A percentile compares a stretch with the other conserved stretches of the same genome.
Conservation (phyloP, 2,888 invertebrate genomes). For the Horisme vitalbata region DNA sequence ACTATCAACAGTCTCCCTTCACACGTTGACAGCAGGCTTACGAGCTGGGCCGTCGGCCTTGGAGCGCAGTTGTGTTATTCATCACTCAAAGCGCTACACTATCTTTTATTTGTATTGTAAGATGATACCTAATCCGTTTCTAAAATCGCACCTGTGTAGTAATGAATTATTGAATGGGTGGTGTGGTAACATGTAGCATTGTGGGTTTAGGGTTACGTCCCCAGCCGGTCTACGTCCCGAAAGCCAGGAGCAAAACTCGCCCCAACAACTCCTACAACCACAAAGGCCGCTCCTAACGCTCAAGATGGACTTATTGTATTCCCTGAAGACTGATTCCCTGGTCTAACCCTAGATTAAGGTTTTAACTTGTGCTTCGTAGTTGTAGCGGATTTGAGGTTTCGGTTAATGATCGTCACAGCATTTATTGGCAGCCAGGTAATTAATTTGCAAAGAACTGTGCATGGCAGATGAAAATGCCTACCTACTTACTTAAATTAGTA, state of each 20-base stretch:
- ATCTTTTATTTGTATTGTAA: too few relatives aligned
- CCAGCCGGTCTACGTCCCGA: slow-evolving; percentile 35
- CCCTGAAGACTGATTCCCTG: slow-evolving; percentile 51
- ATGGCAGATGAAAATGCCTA: too few relatives aligned
- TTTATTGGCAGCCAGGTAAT: neutral
- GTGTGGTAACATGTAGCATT: slow-evolving; percentile 45
- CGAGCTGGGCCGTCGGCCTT: too few relatives aligned
- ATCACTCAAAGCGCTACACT: too few relatives aligned
- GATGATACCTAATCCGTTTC: too few relatives aligned
- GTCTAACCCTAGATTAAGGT: slow-evolving; percentile 17
- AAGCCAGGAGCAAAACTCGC: slow-evolving; percentile 32
- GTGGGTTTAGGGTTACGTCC: slow-evolving; percentile 55
- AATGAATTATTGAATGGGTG: slow-evolving; percentile 13
- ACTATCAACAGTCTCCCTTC: too few relatives aligned
- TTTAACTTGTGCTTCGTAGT: slow-evolving; percentile 12
- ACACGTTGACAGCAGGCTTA: too few relatives aligned
- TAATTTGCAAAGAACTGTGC: too few relatives aligned
- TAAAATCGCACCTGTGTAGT: slow-evolving; percentile 10
- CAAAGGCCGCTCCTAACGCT: slow-evolving; percentile 33
- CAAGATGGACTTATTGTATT: slow-evolving; percentile 45
- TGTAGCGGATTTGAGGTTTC: neutral
- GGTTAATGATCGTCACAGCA: slow-evolving; percentile 10
- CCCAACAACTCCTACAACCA: slow-evolving; percentile 28
- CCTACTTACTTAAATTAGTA: too few relatives aligned
- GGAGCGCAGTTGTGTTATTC: too few relatives aligned